Percentiles rank a stretch among this genome's conserved stretches.
phyloP scores from a whole-genome alignment of 1,140 invertebrate genomes.

The Dysdera silvatica region DNA sequence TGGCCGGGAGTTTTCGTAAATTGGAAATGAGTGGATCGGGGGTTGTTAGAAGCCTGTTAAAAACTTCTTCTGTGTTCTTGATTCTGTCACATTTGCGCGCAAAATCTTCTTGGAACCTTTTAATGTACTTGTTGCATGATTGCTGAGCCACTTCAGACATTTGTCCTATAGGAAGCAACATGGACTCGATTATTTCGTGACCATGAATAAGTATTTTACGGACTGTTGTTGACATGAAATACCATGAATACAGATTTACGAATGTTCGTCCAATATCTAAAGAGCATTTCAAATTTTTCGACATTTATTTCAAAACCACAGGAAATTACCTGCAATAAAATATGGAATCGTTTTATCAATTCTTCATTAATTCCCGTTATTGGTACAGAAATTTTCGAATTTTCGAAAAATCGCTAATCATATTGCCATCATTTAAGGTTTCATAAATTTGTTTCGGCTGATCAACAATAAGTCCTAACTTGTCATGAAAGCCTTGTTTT shows the following conservation, averaged over 20 bases:
- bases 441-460: not conserved
- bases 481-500: no score
- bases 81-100: not conserved
- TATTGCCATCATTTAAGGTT: constrained; percentile 9
- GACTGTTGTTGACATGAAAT: constrained; percentile 2
- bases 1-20: no score
- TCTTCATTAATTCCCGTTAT: not conserved
- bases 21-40: not conserved
- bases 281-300: not conserved
- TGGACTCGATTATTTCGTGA: not conserved
- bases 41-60: not conserved
- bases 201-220: constrained; percentile 13
- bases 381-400: not conserved
- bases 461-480: not conserved
- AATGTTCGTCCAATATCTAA: not conserved
- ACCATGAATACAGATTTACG: constrained; percentile 7
- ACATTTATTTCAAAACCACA: not conserved
- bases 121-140: not conserved
- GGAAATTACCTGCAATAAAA: not conserved
- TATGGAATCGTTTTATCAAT: not conserved
- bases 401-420: not conserved
- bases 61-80: not conserved
- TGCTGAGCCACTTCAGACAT: not conserved
- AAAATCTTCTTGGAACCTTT: not conserved
- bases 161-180: not conserved